A percentile compares a stretch with the other conserved stretches of the same genome.
These are phyloP conservation scores for Adelges cooleyi DNA, from an alignment of 1,140 invertebrate species.

Conservation along the genomic window DNA sequence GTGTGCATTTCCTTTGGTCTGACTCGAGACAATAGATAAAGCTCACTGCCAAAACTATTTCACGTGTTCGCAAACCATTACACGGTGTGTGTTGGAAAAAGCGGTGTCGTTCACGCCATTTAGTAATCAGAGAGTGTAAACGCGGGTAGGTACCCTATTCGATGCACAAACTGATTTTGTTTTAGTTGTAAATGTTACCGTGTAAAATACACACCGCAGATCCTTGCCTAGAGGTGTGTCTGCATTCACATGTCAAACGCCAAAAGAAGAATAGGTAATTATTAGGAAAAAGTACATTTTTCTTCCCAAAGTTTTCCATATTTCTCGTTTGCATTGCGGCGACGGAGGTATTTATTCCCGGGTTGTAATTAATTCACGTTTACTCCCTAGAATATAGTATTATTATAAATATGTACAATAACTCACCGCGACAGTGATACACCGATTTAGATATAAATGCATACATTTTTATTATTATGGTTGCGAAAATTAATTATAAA, in stretches of 20 bases:
- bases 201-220: not conserved
- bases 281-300: too few species aligned
- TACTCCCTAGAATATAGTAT: too few species aligned
- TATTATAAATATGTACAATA: too few species aligned
- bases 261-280: not conserved
- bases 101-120: not conserved
- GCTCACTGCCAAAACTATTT: not conserved
- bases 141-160: not conserved
- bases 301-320: too few species aligned
- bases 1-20: not conserved
- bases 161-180: not conserved
- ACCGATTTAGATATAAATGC: too few species aligned
- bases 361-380: too few species aligned
- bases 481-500: too few species aligned
- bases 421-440: too few species aligned
- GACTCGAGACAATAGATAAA: not conserved
- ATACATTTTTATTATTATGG: too few species aligned
- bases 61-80: constrained; percentile 17
- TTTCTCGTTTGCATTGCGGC: too few species aligned
- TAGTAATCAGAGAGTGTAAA: constrained; percentile 7
- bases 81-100: not conserved
- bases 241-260: not conserved
- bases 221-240: not conserved
- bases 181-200: not conserved
- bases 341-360: too few species aligned